Evolutionary conservation across 2,113 vertebrate species (phyloP), one percentile per base, ranked within the genome.

Genomic region (Zosterops hypoxanthus): DNA sequence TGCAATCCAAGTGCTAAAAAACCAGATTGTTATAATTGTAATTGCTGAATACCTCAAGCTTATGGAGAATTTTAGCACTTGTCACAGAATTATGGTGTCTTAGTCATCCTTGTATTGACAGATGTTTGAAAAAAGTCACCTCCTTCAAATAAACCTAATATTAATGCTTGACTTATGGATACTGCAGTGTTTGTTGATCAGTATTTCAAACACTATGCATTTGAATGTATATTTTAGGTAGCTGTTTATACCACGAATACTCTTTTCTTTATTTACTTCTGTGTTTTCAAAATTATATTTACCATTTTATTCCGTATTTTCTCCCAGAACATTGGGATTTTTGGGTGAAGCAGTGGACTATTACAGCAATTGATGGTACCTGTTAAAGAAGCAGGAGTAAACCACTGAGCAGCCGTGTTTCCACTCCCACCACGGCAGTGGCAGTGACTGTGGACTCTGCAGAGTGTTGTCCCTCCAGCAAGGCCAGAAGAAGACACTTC

Each of bases 361-460:
- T 12, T 19, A 29, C 24, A 47, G 42, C 6, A 0, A 25, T 2
- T 44, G 28, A 26, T 56, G 39, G 24, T 19, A 33, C 6, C 16
- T 56, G 9, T 17, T 3, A 4, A 31, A 34, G 46, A 20, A 85
- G 36, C 19, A 46, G 3, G 36, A 50, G 39, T 11, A 31, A 44
- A 79, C 29, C 14, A 66, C 18, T 0, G 4, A 70, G 41, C 26
- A 91, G 36, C 6, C 0, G 0, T 25, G 20, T 39, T 70, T 56
- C 46, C 25, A 1, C 18, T 65, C 28, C 61, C 19, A 15, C 6
- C 18, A 14, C 0, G 4, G 33, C 66, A 70, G 21, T 19, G 61
- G 25, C 61, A 44, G 17, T 28, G 41, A 29, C 25, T 11, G n/a
- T 31, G 33, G 21, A 9, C n/a, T 90, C 82, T n/a, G 39, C 31